A percentile compares a stretch with the other conserved stretches of the same genome.
Conservation (phyloP, 2,113 vertebrate genomes). For the Psilopsiagon aymara region DNA sequence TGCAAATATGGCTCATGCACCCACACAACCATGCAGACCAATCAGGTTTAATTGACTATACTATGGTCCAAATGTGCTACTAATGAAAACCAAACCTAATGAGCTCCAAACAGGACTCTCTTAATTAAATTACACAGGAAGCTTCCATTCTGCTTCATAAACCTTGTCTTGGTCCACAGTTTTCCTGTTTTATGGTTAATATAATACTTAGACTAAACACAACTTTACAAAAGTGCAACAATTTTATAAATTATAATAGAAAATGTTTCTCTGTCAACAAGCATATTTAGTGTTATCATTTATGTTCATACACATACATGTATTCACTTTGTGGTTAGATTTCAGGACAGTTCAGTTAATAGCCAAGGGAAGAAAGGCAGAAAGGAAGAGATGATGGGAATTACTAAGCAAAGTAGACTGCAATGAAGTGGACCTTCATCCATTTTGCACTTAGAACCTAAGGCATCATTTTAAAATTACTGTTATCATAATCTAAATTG, state of each 20-base stretch:
- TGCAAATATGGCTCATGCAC: background rate
- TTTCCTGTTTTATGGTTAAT: conserved; percentile 56
- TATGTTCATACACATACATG: background rate
- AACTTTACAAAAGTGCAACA: conserved; percentile 20
- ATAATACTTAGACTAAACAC: conserved; percentile 32
- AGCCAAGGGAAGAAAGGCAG: background rate
- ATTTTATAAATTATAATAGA: conserved; percentile 53
- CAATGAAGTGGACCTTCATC: background rate
- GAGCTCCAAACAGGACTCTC: conserved; percentile 26
- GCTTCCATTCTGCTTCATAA: conserved; percentile 59
- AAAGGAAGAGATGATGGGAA: background rate
- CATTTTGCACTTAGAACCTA: background rate
- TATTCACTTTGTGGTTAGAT: background rate
- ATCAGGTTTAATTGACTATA: background rate
- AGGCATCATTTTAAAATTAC: background rate
- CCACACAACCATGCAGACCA: background rate
- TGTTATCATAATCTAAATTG: background rate
- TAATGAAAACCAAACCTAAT: conserved; percentile 11
- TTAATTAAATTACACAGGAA: conserved; percentile 34
- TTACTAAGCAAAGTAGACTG: background rate
- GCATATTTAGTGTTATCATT: conserved; percentile 32
- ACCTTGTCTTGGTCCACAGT: conserved; percentile 18
- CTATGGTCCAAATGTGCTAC: background rate
- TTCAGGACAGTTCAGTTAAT: background rate
- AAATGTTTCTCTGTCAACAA: conserved; percentile 45